Evolutionary conservation across 2,888 invertebrate genomes (phyloP), one percentile per base, ranked within the genome.

Genomic region (Agrotis exclamationis): DNA sequence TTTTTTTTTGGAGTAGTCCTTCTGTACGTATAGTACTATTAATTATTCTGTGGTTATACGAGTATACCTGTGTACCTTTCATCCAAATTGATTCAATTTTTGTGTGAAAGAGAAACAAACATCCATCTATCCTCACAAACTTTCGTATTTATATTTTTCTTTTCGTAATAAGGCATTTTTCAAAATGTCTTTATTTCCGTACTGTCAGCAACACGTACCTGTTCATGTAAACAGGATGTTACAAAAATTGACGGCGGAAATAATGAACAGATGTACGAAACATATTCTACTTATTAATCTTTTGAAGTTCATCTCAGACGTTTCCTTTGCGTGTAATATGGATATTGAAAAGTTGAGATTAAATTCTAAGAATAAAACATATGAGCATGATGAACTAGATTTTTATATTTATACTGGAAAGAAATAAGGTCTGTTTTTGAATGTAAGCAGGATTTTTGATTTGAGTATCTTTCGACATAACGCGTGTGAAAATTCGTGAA

Each of bases 241-340:
- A 72, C 63, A 78, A 50, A n/a, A 72, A 70, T 65, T 69, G 20
- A 24, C 47, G 58, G 22, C 72, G 78, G 72, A 67, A 62, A 72
- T 82, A 72, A 79, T 72, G 47, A 64, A 64, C 79, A 78, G 78
- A 79, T 72, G 63, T 62, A 63, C 2, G 59, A 22, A 69, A 54
- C 54, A 62, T 78, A 24, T 59, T 48, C 18, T 54, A 54, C 53
- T 77, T 65, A 68, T 58, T 58, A 72, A 67, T 77, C 79, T 68
- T 79, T 79, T 79, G 82, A 79, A 58, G 78, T 77, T 20, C 16
- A 47, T 28, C 44, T 82, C 57, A 54, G 64, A 18, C 47, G 50
- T 56, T 80, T 81, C 63, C 45, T 72, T 60, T 28, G 16, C 63
- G 51, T 58, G 11, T n/a, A 33, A 13, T 57, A 20, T 20, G 33